These are phyloP conservation scores for Volucella bombylans DNA, from an alignment of 2,888 invertebrate genomes.

Conservation along the genomic window DNA sequence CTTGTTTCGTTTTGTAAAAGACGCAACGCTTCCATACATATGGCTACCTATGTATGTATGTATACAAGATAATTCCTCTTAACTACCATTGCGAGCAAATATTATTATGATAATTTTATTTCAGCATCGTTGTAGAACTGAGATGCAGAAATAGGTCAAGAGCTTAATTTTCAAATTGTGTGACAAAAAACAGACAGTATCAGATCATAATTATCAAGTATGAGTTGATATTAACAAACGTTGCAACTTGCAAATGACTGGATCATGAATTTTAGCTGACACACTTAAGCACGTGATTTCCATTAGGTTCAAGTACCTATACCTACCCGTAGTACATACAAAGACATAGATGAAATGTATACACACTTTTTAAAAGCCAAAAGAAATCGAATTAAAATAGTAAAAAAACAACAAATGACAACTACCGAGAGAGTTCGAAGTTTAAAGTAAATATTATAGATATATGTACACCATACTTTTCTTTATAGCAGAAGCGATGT, in stretches of 20 bases:
- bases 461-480: constrained; percentile 1
- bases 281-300: constrained; percentile 37
- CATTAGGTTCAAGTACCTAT: constrained; percentile 14
- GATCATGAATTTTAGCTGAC: constrained; percentile 31
- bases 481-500: constrained; percentile 15
- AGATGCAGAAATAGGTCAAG: constrained; percentile 47
- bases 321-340: not conserved
- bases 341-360: not conserved
- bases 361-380: constrained; percentile 4
- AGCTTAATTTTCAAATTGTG: constrained; percentile 22
- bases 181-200: constrained; percentile 33
- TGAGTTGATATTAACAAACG: constrained; percentile 22
- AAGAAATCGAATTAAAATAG: constrained; percentile 19
- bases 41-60: not conserved
- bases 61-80: not conserved
- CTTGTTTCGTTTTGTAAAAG: no score
- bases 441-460: not conserved
- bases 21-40: no score
- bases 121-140: constrained; percentile 16
- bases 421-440: not conserved
- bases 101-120: constrained; percentile 5
- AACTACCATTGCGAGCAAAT: not conserved
- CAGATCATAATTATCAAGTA: constrained; percentile 10
- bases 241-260: constrained; percentile 26
- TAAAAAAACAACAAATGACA: constrained; percentile 27